These are phyloP conservation scores for Styela clava DNA, from an alignment of 23 tunicate species.

Conservation along the genomic window DNA sequence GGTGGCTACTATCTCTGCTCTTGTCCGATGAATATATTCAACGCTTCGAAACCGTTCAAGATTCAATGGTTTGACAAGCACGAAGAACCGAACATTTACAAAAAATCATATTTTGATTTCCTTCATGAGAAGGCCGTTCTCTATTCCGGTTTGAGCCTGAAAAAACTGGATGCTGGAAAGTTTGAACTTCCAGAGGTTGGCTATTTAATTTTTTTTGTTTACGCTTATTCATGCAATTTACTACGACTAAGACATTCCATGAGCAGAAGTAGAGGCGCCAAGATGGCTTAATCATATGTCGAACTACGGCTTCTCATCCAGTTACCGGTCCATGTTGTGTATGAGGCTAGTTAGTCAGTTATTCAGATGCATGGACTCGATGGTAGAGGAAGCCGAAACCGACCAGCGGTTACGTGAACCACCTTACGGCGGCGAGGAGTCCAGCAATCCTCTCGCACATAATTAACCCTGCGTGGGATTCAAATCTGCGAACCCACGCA, in stretches of 20 bases:
- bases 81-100: slow-evolving; percentile 65
- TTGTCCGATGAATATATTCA: slow-evolving; percentile 85
- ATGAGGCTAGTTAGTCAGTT: too few species aligned
- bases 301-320: too few species aligned
- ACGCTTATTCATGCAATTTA: not conserved
- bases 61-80: slow-evolving; percentile 84
- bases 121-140: slow-evolving; percentile 78
- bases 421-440: too few species aligned
- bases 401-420: too few species aligned
- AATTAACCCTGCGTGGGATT: too few species aligned
- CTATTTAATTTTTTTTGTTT: not conserved
- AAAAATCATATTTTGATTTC: slow-evolving; percentile 82
- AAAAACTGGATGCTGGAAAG: slow-evolving; percentile 54
- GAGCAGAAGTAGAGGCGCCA: too few species aligned
- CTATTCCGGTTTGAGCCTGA: slow-evolving; percentile 69
- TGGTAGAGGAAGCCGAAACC: too few species aligned
- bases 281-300: too few species aligned
- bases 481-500: too few species aligned
- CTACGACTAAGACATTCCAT: not conserved
- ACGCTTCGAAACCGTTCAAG: slow-evolving; percentile 65
- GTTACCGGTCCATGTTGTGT: too few species aligned
- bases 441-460: too few species aligned
- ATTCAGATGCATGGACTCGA: too few species aligned
- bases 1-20: slow-evolving; percentile 88
- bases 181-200: slow-evolving; percentile 64